Conservation (phyloP, 2,888 invertebrate species). For the Perithous albicinctus region DNA sequence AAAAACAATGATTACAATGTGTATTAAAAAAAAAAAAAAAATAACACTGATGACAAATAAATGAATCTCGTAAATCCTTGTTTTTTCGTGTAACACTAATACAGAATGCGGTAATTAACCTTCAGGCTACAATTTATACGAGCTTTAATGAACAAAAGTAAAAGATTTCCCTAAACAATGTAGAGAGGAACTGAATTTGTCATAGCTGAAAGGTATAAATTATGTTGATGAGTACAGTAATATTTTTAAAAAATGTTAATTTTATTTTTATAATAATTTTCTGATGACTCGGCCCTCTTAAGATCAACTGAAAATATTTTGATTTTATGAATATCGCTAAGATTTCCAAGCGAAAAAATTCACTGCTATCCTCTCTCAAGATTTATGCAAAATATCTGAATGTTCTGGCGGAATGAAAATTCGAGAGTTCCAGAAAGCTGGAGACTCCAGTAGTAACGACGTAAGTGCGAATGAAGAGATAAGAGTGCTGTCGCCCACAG, state of each 20-base stretch:
- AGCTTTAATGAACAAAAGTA: too few species aligned
- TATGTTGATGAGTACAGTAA: too few species aligned
- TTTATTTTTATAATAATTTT: too few species aligned
- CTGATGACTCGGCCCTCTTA: background rate
- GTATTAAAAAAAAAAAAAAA: background rate
- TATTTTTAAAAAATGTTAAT: too few species aligned
- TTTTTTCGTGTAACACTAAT: too few species aligned
- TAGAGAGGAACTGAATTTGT: too few species aligned
- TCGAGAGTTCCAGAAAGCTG: background rate
- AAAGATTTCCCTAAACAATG: too few species aligned
- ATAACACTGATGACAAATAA: background rate
- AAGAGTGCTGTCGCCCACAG: constrained; percentile 62
- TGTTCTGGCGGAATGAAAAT: too few species aligned
- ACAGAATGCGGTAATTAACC: too few species aligned
- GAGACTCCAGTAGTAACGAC: constrained; percentile 10
- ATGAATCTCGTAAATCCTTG: too few species aligned
- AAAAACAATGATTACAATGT: background rate
- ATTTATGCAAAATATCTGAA: background rate
- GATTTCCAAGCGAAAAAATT: background rate
- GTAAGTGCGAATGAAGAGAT: constrained; percentile 50
- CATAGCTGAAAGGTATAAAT: too few species aligned
- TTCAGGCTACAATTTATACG: too few species aligned
- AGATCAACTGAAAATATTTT: background rate
- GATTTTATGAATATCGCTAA: background rate
- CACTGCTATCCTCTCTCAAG: background rate